Evolutionary conservation across 2,113 vertebrate genomes (phyloP), one percentile per base, ranked within the genome.

Genomic region (Regulus satrapa): DNA sequence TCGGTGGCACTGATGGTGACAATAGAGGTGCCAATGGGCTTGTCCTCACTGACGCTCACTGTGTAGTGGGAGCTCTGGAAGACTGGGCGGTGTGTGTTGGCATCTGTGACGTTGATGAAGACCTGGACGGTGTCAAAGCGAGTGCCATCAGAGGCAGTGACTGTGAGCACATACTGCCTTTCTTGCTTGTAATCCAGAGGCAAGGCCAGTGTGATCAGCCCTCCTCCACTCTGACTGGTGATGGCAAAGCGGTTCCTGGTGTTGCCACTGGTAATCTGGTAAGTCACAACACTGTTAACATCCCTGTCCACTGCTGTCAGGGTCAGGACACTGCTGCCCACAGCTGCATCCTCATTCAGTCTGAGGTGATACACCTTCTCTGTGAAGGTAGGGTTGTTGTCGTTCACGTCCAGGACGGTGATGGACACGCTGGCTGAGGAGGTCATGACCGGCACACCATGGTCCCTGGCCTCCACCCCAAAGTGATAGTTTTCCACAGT

Each of bases 181-280:
- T 99, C 99, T 96, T 99, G 99, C 73, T 99, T 99, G 96, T 99
- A 99, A 98, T 99, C 99, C 95, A 99, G 94, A 3, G 99, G 99
- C 94, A 99, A 98, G 2, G 99, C 99, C 77, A 99, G 94, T 0
- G 99, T 99, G 96, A 99, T 98, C 49, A 99, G 98, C 3, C 99
- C 99, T 0, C 99, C 99, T 7, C 99, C 99, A 1, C 99, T 99
- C 97, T 99, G 99, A 92, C 99, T 99, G 46, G 99, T 99, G 88
- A 99, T 99, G 36, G 99, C 98, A 64, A 99, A 99, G 48, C 99
- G 98, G 96, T 99, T 99, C 55, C 99, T 98, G 7, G 99, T 99
- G 97, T 99, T 99, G 69, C 99, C 99, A 1, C 99, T 99, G 8
- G 98, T 99, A 96, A 99, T 99, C 98, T 99, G 99, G 89, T 99